These are phyloP conservation scores for Phorcus lineatus DNA, from an alignment of 2,888 invertebrate genomes.

Conservation along the genomic window DNA sequence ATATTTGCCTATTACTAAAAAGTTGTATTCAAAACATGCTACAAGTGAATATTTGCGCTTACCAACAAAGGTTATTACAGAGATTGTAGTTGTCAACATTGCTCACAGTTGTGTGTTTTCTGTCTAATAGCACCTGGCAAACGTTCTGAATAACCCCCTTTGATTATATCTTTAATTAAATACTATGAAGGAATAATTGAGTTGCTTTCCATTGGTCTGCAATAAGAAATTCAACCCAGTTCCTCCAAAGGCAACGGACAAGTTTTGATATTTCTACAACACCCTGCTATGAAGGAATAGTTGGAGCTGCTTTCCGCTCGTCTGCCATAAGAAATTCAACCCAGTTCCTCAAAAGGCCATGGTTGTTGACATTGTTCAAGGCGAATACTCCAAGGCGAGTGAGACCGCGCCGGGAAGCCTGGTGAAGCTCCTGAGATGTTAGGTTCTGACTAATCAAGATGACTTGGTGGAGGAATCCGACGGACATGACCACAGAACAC, in stretches of 20 bases:
- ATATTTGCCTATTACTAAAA: too few relatives aligned
- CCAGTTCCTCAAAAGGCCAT: constrained; percentile 70
- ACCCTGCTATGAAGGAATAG: constrained; percentile 32
- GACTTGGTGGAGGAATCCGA: constrained; percentile 67
- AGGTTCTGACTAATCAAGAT: constrained; percentile 71
- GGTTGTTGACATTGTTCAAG: constrained; percentile 60
- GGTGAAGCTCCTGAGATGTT: constrained; percentile 71
- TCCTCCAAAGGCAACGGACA: constrained; percentile 64
- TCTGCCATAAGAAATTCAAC: constrained; percentile 50
- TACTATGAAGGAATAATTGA: constrained; percentile 31
- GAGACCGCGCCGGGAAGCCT: constrained; percentile 50
- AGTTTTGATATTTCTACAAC: too few relatives aligned
- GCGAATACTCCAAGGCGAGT: constrained; percentile 50
- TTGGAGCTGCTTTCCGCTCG: constrained; percentile 26
- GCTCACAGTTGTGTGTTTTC: too few relatives aligned
- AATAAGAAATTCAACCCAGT: constrained; percentile 65
- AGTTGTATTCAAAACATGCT: too few relatives aligned
- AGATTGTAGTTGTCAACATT: too few relatives aligned
- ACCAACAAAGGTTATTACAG: too few relatives aligned
- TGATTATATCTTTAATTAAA: too few relatives aligned
- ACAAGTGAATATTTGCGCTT: too few relatives aligned
- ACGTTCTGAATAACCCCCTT: too few relatives aligned
- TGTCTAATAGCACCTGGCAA: too few relatives aligned
- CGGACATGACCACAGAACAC: constrained; percentile 53
- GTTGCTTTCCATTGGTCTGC: constrained; percentile 28